Conservation (phyloP, 1,140 invertebrate genomes). For the Bombus vancouverensis region DNA sequence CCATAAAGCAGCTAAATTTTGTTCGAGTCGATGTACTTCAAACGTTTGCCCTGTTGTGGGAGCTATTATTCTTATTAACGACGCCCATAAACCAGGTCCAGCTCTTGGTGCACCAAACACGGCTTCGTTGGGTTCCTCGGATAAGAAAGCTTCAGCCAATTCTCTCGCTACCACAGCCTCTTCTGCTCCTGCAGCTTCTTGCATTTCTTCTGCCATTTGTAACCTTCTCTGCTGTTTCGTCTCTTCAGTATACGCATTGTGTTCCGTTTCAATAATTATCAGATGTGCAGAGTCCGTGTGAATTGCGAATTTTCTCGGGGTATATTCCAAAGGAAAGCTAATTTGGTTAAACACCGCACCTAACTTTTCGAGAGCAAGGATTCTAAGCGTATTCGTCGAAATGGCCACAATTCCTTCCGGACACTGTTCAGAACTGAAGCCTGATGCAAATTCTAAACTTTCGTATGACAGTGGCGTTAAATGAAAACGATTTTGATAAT, state of each 20-base stretch:
- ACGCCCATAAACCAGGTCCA: slow-evolving; percentile 98
- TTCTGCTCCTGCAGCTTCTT: slow-evolving; percentile 96
- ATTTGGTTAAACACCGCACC: slow-evolving; percentile 99
- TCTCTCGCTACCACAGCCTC: slow-evolving; percentile 97
- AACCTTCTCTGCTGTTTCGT: slow-evolving; percentile 95
- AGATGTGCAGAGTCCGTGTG: slow-evolving; percentile 97
- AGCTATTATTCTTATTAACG: slow-evolving; percentile 95
- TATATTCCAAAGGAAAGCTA: slow-evolving; percentile 95
- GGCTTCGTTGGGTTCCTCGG: slow-evolving; percentile 96
- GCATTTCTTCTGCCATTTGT: slow-evolving; percentile 96
- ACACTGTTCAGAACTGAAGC: slow-evolving; percentile 99
- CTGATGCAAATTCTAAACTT: slow-evolving; percentile 98
- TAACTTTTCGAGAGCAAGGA: slow-evolving; percentile 98
- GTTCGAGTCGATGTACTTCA: slow-evolving; percentile 92
- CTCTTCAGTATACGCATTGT: slow-evolving; percentile 99
- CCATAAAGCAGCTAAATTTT: slow-evolving; percentile 98
- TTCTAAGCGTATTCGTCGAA: slow-evolving; percentile 97
- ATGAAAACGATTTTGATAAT: slow-evolving; percentile 98
- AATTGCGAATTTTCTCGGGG: slow-evolving; percentile 97
- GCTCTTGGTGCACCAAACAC: slow-evolving; percentile 98
- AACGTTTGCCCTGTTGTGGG: slow-evolving; percentile 92
- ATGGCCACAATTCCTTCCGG: slow-evolving; percentile 99
- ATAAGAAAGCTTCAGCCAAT: slow-evolving; percentile 98
- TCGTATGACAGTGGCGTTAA: slow-evolving; percentile 98
- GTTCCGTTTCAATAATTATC: slow-evolving; percentile 97